These are phyloP conservation scores for Loriculus beryllinus DNA, from an alignment of 2,797 vertebrate species.

Conservation along the genomic window DNA sequence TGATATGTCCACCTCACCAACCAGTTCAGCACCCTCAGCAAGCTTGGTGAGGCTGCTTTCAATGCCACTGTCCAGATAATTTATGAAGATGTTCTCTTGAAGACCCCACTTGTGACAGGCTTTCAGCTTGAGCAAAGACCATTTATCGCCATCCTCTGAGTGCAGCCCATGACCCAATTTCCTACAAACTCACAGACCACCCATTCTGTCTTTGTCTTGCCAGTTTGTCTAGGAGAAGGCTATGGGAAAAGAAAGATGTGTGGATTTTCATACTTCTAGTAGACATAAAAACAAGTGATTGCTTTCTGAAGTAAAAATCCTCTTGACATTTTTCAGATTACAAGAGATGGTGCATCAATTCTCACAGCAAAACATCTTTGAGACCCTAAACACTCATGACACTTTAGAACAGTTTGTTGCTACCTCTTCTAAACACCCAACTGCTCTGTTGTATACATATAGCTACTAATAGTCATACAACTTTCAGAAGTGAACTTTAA, in stretches of 20 bases:
- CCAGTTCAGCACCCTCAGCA: neutral
- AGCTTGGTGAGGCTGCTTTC: neutral
- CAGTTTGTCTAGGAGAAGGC: neutral
- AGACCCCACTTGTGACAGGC: neutral
- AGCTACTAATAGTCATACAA: neutral
- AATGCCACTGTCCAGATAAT: neutral
- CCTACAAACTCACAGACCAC: neutral
- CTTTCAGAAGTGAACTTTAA: neutral
- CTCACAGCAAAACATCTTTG: neutral
- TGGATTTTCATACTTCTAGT: neutral
- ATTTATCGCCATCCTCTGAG: neutral
- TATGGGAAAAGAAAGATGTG: neutral
- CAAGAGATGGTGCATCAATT: neutral
- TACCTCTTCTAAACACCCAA: neutral
- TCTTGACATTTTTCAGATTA: neutral
- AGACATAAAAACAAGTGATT: neutral
- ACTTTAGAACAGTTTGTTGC: neutral
- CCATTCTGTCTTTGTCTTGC: neutral
- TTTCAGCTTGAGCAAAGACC: neutral
- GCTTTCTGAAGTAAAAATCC: neutral
- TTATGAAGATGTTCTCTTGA: neutral
- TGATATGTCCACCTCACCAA: rapidly evolving
- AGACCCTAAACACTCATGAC: neutral
- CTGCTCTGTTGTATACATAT: neutral
- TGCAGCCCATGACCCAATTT: neutral